These are phyloP conservation scores for Heloderma charlesbogerti DNA, from an alignment of 2,113 vertebrate genomes.

Conservation along the genomic window DNA sequence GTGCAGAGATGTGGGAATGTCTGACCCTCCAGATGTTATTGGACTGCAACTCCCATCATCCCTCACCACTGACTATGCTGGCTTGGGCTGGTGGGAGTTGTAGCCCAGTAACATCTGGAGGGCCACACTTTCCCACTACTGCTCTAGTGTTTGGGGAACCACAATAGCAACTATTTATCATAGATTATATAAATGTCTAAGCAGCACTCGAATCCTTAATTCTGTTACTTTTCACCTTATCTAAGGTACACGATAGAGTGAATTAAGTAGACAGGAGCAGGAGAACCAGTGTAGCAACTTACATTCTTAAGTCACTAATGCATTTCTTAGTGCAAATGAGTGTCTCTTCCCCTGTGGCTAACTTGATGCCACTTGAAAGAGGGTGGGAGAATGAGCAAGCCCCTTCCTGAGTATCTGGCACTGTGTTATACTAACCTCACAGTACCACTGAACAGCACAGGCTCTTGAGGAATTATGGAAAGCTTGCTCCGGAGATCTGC, in stretches of 20 bases:
- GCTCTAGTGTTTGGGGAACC: neutral
- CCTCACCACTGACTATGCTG: no score
- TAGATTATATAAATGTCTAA: neutral
- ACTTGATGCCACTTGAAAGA: neutral
- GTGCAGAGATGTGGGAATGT: neutral
- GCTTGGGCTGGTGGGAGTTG: no score
- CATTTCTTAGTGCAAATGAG: neutral
- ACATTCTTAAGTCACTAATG: neutral
- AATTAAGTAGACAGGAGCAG: neutral
- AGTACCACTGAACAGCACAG: conserved; percentile 92
- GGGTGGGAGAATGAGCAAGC: neutral
- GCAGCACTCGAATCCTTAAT: neutral
- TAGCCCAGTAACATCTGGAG: no score
- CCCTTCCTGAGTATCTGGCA: neutral
- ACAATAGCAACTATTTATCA: neutral
- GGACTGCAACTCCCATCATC: no score
- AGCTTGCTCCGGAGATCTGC: conserved; percentile 94
- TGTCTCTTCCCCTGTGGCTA: neutral
- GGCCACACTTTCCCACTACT: neutral
- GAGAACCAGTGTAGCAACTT: neutral
- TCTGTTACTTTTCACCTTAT: no score
- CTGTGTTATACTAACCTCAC: conserved; percentile 81
- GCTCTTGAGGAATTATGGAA: conserved; percentile 94
- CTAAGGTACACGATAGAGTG: neutral
- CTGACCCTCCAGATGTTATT: no score